These are phyloP conservation scores for Cavia aperea DNA, from an alignment of 2,113 vertebrate genomes.

Conservation along the genomic window DNA sequence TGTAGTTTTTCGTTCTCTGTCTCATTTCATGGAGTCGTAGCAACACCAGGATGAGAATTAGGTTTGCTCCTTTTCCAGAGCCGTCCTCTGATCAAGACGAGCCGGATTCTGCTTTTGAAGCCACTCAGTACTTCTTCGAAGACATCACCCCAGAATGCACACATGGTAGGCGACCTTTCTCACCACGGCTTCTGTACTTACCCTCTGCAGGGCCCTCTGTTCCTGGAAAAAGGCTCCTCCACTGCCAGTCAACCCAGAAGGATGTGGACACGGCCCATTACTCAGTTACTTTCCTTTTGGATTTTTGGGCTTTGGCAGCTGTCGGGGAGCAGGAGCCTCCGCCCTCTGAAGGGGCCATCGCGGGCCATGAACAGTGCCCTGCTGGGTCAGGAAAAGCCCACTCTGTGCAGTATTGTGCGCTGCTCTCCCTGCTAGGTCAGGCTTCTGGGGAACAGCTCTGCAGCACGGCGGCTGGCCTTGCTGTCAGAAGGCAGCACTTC, in stretches of 20 bases:
- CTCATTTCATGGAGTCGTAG: neutral
- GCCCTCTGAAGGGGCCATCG: neutral
- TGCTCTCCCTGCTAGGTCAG: neutral
- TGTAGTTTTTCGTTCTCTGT: neutral
- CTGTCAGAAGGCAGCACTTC: neutral
- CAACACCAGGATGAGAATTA: neutral
- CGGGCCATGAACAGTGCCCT: neutral
- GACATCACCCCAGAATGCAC: slow-evolving; percentile 95
- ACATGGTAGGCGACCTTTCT: slow-evolving; percentile 77
- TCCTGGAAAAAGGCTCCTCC: neutral
- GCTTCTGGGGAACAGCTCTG: fast-evolving
- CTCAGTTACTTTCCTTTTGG: neutral
- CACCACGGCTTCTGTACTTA: fast-evolving
- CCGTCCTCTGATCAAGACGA: slow-evolving; percentile 89
- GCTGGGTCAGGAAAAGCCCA: neutral
- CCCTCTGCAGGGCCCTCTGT: neutral
- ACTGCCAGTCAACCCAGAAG: neutral
- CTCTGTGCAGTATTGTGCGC: fast-evolving
- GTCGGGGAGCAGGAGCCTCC: neutral
- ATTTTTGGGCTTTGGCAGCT: neutral
- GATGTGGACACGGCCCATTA: neutral
- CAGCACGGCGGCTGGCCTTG: neutral
- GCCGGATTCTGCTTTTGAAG: slow-evolving; percentile 97
- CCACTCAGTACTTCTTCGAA: slow-evolving; percentile 98
- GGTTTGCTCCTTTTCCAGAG: slow-evolving; percentile 68